Conservation (phyloP, 2,113 vertebrate genomes). For the Podarcis cretensis region DNA sequence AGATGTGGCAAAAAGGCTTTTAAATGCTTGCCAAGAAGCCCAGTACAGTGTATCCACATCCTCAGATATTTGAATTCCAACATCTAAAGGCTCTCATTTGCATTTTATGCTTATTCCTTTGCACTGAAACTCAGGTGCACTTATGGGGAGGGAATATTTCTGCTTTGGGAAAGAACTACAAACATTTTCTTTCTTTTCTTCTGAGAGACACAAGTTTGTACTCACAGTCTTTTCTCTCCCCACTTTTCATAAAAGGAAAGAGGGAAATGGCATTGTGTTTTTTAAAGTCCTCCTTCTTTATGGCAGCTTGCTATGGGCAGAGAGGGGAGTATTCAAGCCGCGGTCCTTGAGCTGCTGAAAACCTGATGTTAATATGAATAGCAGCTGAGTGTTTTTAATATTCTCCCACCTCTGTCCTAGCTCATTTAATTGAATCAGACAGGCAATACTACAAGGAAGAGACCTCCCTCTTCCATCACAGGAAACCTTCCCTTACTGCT, state of each 20-base stretch:
- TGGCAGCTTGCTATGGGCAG: slow-evolving; percentile 30
- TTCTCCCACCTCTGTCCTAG: slow-evolving; percentile 36
- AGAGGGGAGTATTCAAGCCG: slow-evolving; percentile 51
- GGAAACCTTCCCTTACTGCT: slow-evolving; percentile 18
- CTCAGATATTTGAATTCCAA: slow-evolving; percentile 35
- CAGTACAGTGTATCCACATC: slow-evolving; percentile 6
- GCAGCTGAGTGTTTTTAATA: slow-evolving; percentile 38
- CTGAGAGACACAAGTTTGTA: background rate
- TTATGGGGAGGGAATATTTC: slow-evolving; percentile 24
- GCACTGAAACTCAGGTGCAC: slow-evolving; percentile 35
- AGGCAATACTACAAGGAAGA: slow-evolving; percentile 33
- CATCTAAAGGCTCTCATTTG: slow-evolving; percentile 24
- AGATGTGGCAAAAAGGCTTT: slow-evolving; percentile 32
- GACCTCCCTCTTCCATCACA: background rate
- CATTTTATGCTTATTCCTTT: slow-evolving; percentile 38
- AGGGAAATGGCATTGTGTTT: slow-evolving; percentile 23
- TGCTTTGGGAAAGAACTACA: slow-evolving; percentile 29
- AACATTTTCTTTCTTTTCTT: slow-evolving; percentile 3
- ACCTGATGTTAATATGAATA: slow-evolving; percentile 26
- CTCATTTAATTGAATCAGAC: slow-evolving; percentile 48
- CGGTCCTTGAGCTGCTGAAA: slow-evolving; percentile 25
- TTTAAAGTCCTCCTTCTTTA: slow-evolving; percentile 47
- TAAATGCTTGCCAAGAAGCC: slow-evolving; percentile 25
- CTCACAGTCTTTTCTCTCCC: slow-evolving; percentile 19
- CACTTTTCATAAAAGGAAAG: background rate